Base-by-base conservation (phyloP, 2,888 invertebrate genomes). In the Mamestra brassicae region DNA sequence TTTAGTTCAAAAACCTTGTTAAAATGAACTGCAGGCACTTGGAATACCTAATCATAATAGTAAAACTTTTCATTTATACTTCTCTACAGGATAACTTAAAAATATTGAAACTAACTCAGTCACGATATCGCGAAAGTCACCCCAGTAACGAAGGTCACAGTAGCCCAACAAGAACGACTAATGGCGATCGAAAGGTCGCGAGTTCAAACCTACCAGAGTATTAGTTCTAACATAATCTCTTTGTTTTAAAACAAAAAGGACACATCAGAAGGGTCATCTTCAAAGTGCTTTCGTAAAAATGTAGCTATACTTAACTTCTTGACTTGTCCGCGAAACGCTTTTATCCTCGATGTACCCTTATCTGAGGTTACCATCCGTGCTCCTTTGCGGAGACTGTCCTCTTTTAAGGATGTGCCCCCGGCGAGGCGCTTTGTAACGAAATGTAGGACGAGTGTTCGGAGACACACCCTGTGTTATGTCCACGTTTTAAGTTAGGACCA, bases 121-220 rank as follows among this genome's bases (percentile, higher is more conserved):
- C 72, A 77, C 81, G 81, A 70, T 60, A 84, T 83, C 76, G 84
- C 80, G 38, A 82, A 83, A 80, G 76, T 80, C 80, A 83, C 80
- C 83, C 66, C 63, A 66, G 54, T 61, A 45, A 47, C 63, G 66
- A 81, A 83, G 81, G 81, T 74, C 83, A 67, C 36, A n/a, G 63
- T 67, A 83, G 55, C 57, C 54, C 71, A 69, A 26, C 69, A 50
- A n/a, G 55, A 67, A 42, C 71, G 45, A 17, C 58, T 83, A 80
- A 80, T 67, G 63, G 52, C 54, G 61, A 63, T 26, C 69, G 42
- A 83, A 82, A 82, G 76, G 82, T 80, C 80, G 70, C 58, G 47
- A 54, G 80, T 76, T 80, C 54, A 80, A 80, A 65, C 42, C 47
- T 47, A 34, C 26, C 64, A 62, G 26, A 58, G 36, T 58, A 63